Conservation (phyloP, 2,113 vertebrate species). For the Reinhardtius hippoglossoides region DNA sequence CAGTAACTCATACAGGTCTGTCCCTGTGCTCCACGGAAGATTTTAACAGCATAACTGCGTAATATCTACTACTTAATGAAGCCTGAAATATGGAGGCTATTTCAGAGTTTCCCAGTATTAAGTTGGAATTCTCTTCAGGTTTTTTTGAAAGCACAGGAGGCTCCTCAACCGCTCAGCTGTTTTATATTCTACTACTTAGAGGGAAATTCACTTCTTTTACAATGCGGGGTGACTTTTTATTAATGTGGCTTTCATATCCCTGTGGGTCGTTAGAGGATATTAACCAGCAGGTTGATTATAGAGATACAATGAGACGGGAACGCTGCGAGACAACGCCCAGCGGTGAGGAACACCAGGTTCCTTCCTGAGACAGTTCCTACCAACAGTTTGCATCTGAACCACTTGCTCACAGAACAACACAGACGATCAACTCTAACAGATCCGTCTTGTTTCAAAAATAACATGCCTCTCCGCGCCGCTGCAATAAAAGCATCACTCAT, state of each 20-base stretch:
- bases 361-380: too few relatives aligned
- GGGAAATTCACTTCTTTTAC: constrained; percentile 1
- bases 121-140: constrained; percentile 37
- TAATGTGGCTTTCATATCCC: not conserved
- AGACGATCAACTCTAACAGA: not conserved
- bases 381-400: not conserved
- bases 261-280: constrained; percentile 13
- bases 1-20: constrained; percentile 55
- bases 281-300: not conserved
- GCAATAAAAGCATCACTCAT: not conserved
- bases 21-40: constrained; percentile 55
- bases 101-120: constrained; percentile 54
- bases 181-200: constrained; percentile 2
- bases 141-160: constrained; percentile 26
- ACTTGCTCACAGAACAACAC: not conserved
- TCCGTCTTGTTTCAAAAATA: constrained; percentile 18
- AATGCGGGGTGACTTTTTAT: not conserved
- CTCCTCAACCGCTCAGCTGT: constrained; percentile 30
- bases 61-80: constrained; percentile 68
- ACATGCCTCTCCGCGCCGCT: not conserved
- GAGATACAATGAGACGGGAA: not conserved
- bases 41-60: constrained; percentile 54
- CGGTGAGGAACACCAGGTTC: not conserved
- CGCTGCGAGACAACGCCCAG: not conserved
- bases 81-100: constrained; percentile 62